phyloP scores from a whole-genome alignment of 2,797 vertebrate species.

The Myoxocephalus aenaeus region DNA sequence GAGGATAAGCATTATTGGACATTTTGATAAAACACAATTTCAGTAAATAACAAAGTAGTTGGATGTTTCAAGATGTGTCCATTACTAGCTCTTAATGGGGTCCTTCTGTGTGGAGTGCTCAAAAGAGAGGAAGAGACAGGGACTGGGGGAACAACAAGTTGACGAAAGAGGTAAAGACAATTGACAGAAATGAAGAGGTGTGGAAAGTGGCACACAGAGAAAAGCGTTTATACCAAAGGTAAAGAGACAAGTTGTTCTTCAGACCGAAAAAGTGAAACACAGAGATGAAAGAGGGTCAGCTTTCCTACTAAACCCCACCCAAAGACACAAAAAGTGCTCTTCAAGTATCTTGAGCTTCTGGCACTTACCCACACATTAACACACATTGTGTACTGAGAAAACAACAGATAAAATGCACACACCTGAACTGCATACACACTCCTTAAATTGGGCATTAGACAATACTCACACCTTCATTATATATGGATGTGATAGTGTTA shows the following conservation, averaged over 20 bases:
- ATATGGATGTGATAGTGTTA: constrained; percentile 8
- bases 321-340: constrained; percentile 43
- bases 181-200: constrained; percentile 40
- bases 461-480: not conserved
- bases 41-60: constrained; percentile 12
- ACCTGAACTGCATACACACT: constrained; percentile 13
- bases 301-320: constrained; percentile 35
- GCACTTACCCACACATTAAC: not conserved
- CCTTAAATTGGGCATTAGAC: constrained; percentile 3
- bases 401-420: constrained; percentile 1
- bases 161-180: constrained; percentile 24
- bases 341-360: constrained; percentile 27
- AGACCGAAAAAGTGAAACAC: constrained; percentile 20
- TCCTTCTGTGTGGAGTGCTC: not conserved
- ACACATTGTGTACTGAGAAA: not conserved
- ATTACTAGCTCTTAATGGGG: constrained; percentile 4
- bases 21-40: not conserved
- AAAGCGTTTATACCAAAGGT: constrained; percentile 48
- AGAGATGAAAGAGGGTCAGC: constrained; percentile 44
- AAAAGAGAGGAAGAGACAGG: not conserved
- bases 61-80: not conserved
- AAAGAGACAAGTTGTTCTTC: constrained; percentile 44
- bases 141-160: not conserved
- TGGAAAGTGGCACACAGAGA: constrained; percentile 36
- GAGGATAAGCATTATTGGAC: not conserved